Base-by-base conservation (phyloP, 2,113 vertebrate genomes). In the Trochalopteron elliotii region DNA sequence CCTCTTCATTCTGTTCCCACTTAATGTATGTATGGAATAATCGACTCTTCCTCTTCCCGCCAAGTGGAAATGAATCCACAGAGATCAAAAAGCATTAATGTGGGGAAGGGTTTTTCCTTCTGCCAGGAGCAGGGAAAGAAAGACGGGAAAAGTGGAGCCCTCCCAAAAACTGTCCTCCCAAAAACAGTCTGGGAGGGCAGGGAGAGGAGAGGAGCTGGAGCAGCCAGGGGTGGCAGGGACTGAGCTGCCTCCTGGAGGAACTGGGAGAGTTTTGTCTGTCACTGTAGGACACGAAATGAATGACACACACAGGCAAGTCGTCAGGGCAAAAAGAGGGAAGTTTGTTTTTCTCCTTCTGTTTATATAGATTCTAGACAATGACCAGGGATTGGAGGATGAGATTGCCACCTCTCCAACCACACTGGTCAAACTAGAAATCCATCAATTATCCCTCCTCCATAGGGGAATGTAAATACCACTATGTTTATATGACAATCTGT, bases 81-180 rank as follows among this genome's bases (percentile, higher is more conserved):
- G 90, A 93, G 92, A 95, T 85, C 93, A 87, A 94, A 96, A 82
- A 91, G 83, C 92, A 53, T 74, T 67, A 37, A 17, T 11, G 28
- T 7, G 27, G 88, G 63, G 69, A 90, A 68, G 63, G 67, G 63
- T 11, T 63, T 22, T 33, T 33, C 74, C 57, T 88, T 56, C 67
- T 68, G 87, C 59, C 24, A 7, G 65, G 53, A 81, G 74, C 55
- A 39, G 77, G 75, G 50, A 75, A 79, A 44, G n/a, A n/a, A n/a
- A 25, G 49, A 25, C 15, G 80, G 70, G 28, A 55, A 85, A 92
- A 79, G 61, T 70, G 40, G 87, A 83, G n/a, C n/a, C 10, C 20
- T 30, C 55, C 33, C 47, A 83, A 83, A 74, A 82, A 40, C 21
- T 14, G 28, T 30, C 55, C n/a, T n/a, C n/a, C n/a, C n/a, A n/a